Evolutionary conservation across 2,888 invertebrate genomes (phyloP), one percentile per base, ranked within the genome.

Genomic region (Troilus luridus): DNA sequence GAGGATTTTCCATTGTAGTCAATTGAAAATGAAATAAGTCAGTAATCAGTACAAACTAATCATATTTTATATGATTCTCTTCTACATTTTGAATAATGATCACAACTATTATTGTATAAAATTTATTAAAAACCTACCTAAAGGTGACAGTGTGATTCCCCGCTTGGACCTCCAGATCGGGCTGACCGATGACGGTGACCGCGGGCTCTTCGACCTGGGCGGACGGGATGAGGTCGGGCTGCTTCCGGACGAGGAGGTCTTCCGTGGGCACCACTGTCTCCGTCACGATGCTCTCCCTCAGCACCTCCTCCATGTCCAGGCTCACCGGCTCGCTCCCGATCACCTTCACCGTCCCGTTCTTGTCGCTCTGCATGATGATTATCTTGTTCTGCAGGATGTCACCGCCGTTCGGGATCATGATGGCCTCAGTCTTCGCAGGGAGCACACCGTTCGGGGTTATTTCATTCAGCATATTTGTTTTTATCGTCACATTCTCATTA

Each of bases 111-210:
- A 41, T 41, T 41, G 5, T 41, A 41, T 41, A 24, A 14, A 14
- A 8, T 77, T 41, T 0, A 17, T 24, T 6, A 41, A 77, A 67
- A 27, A 17, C 11, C 77, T 90, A 92, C 92, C 92, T 92, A 91
- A 92, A 92, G 54, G 91, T 92, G 81, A 92, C 92, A 0, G 92
- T 90, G 91, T 92, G 92, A 64, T 91, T 92, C 0, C 89, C 91
- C 19, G 91, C 91, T 41, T 92, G 91, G 1, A 91, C 89, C 62
- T 92, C 92, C 12, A 90, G 88, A 56, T 92, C 92, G 0, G 92
- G 88, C 24, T 89, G 91, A 14, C 91, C 92, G n/a, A 88, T 77
- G 59, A 92, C 91, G 5, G 91, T 91, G 7, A 58, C 89, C 14
- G 72, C 56, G 6, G 88, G 81, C 72, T 91, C 92, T 21, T 91